Evolutionary conservation across 1,140 invertebrate species (phyloP).

Genomic region (Drosophila punjabiensis): DNA sequence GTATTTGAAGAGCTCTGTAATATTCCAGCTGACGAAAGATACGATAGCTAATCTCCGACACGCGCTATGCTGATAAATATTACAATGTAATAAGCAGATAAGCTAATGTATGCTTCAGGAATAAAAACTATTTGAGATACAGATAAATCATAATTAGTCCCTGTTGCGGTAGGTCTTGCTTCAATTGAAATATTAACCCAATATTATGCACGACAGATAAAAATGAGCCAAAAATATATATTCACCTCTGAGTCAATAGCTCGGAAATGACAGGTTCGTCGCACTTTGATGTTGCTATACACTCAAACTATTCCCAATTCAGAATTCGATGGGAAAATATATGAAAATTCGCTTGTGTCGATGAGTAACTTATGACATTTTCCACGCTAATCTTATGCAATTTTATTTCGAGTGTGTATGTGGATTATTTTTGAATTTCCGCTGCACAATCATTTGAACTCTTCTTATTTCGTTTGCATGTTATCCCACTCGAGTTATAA

Average conservation of each 20-base stretch:
- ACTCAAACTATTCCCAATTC: conserved; percentile 11
- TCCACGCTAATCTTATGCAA: conserved; percentile 59
- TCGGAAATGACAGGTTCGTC: conserved; percentile 26
- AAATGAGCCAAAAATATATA: conserved; percentile 27
- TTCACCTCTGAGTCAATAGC: conserved; percentile 61
- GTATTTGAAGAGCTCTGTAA: neutral
- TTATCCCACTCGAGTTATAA: conserved; percentile 16
- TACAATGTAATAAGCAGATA: conserved; percentile 4
- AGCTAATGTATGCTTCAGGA: neutral
- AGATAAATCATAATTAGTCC: neutral
- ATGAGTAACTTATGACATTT: conserved; percentile 38
- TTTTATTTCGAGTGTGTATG: conserved; percentile 47
- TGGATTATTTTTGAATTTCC: conserved; percentile 47
- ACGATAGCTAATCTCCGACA: neutral
- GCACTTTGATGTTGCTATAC: conserved; percentile 20
- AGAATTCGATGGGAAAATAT: neutral
- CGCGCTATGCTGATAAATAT: neutral
- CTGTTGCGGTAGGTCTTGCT: conserved; percentile 27
- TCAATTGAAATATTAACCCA: neutral
- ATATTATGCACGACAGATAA: conserved; percentile 1
- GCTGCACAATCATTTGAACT: conserved; percentile 18
- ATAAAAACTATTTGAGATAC: no score
- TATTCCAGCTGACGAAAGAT: conserved; percentile 11
- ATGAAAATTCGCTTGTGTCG: conserved; percentile 20
- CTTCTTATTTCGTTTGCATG: conserved; percentile 11